Evolutionary conservation across 2,888 invertebrate genomes (phyloP), one percentile per base, ranked within the genome.

Genomic region (Psylliodes chrysocephalus): DNA sequence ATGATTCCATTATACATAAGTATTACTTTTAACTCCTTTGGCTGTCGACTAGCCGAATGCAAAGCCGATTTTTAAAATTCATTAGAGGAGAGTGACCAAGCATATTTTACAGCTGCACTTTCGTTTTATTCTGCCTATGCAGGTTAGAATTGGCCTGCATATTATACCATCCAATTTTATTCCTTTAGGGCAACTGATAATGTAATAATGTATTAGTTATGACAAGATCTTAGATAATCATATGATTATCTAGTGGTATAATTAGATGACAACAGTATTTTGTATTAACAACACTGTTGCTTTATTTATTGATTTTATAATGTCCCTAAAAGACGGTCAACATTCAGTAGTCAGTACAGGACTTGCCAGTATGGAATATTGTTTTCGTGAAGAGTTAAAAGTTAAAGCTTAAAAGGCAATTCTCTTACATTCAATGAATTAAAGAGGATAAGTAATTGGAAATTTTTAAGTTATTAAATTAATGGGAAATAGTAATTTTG

Each of bases 31-130:
- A 54, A 64, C 46, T 67, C 57, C 64, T 67, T 68, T 63, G 56
- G 42, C 57, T 51, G 64, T 60, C 60, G 63, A 68, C 52, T 63
- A 61, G 67, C 57, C 53, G 66, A 59, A 59, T 40, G 54, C 57
- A 60, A 28, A 62, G 64, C 61, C 60, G 52, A 60, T 54, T 66
- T 63, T 67, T 67, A 57, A 64, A 67, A 67, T 69, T 67, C 64
- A 67, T 69, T 64, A 64, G 38, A 28, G 28, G 30, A 38, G 49
- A 38, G 47, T 69, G 69, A 69, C 63, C 46, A 57, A 47, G 67
- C 69, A 55, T 33, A 51, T 63, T 59, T 52, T 55, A 61, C 63
- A 69, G 64, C 64, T 66, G 66, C 55, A 64, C 60, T 62, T 57
- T 46, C 28, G 46, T 59, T 66, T 19, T 54, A 40, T 44, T 30